A percentile compares a stretch with the other conserved stretches of the same genome.
phyloP scores from a whole-genome alignment of 2,797 vertebrate genomes.

The Tapirus indicus region DNA sequence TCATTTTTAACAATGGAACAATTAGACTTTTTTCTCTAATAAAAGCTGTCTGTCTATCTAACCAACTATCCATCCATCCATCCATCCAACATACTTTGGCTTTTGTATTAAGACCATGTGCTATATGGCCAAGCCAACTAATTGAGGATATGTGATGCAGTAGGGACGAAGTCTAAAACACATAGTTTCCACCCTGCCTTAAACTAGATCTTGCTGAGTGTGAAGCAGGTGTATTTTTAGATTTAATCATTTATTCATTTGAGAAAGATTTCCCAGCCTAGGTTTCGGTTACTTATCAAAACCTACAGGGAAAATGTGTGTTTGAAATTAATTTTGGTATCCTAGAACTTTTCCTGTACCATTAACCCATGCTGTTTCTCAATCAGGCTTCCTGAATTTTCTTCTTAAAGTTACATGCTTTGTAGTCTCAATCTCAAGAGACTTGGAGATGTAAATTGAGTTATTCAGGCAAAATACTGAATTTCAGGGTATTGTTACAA shows the following conservation, averaged over 20 bases:
- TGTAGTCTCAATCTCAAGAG: conserved; percentile 43
- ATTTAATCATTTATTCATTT: neutral
- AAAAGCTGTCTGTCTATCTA: neutral
- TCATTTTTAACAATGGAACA: neutral
- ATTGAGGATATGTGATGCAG: neutral
- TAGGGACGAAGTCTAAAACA: neutral
- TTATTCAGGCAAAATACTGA: conserved; percentile 69
- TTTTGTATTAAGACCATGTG: neutral
- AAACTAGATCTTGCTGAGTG: neutral
- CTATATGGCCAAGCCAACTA: neutral
- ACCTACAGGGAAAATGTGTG: neutral
- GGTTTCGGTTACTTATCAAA: neutral
- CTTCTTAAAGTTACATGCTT: conserved; percentile 53
- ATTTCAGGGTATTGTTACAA: conserved; percentile 58
- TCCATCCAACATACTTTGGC: neutral
- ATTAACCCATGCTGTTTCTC: conserved; percentile 30
- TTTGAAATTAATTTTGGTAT: conserved; percentile 45
- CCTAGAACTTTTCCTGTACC: conserved; percentile 26
- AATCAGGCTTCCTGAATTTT: conserved; percentile 35
- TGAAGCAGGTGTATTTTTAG: neutral
- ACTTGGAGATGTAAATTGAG: conserved; percentile 60
- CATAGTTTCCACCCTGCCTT: neutral
- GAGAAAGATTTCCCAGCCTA: neutral
- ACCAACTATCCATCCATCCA: neutral
- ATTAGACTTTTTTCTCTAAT: neutral